Evolutionary conservation across 2,888 invertebrate species (phyloP), one percentile per base, ranked within the genome.

Genomic region (Hyles lineata): DNA sequence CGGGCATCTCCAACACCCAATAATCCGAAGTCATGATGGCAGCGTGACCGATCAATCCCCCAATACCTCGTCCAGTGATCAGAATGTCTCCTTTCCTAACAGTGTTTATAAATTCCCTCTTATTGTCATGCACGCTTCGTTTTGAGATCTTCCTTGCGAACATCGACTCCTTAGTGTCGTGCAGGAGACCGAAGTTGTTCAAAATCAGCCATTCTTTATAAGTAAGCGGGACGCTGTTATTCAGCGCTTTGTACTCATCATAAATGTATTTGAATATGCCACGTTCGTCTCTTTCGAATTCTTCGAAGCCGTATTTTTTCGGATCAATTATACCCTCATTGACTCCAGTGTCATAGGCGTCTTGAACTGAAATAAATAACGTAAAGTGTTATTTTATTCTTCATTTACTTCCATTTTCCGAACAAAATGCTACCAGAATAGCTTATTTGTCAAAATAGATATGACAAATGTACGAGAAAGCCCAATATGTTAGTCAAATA

Each of bases 141-240:
- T 87, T 87, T n/a, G 70, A 82, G 55, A 88, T 88, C 86, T 90
- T 90, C 75, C 77, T 86, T 63, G 83, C 76, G 60, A 87, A 87
- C 76, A 90, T 78, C 70, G 89, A 89, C 79, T 89, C 87, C 59
- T 89, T 86, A 70, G 89, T 90, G 78, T 91, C 90, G 32, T 80
- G 71, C 32, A 89, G 78, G 80, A 90, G 80, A 17, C 89, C 88
- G 74, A 87, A 92, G 82, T 91, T 88, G 79, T 91, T 91, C 79
- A 89, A 82, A 75, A 91, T 80, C 59, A 91, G 85, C 87, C 91
- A 91, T 77, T 92, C 88, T 43, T 83, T 77, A 78, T 92, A 92
- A 84, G 85, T 87, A 80, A 88, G 81, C 73, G 84, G 82, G 23
- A 82, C 72, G 72, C 78, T 87, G 58, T 70, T 80, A 76, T 90